phyloP scores from a whole-genome alignment of 2,797 vertebrate genomes.

The Alca torda region DNA sequence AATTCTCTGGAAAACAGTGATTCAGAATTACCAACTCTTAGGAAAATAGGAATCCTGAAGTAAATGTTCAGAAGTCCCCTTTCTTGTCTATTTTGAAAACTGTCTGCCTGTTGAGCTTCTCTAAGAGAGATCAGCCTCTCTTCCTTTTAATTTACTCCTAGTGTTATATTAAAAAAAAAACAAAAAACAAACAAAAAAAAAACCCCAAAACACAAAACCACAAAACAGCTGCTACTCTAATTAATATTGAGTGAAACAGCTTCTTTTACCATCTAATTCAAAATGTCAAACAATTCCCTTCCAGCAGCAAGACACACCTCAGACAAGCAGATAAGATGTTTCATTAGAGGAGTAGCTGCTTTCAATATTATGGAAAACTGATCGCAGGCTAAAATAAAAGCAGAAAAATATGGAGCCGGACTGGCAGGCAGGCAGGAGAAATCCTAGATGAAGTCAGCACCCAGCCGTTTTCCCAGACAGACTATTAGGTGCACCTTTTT shows the following conservation, averaged over 20 bases:
- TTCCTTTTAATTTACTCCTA: neutral
- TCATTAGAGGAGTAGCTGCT: conserved; percentile 19
- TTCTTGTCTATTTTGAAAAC: neutral
- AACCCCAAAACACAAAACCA: neutral
- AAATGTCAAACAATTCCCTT: conserved; percentile 22
- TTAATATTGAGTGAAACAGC: neutral
- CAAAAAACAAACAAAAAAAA: neutral
- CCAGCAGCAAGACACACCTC: conserved; percentile 31
- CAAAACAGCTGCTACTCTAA: conserved; percentile 22
- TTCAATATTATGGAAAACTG: neutral
- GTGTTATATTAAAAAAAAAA: neutral
- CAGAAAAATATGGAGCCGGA: neutral
- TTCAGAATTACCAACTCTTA: neutral
- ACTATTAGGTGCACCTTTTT: neutral
- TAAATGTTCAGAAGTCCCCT: neutral
- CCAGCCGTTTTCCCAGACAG: neutral
- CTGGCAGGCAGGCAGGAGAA: neutral
- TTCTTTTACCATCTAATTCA: neutral
- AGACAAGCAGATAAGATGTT: conserved; percentile 31
- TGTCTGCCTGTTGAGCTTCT: neutral
- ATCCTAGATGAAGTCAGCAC: neutral
- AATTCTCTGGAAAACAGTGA: neutral
- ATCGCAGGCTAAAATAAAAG: neutral
- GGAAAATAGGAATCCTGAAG: neutral
- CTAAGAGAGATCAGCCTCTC: neutral